A percentile compares a stretch with the other conserved stretches of the same genome.
Conservation (phyloP, 2,797 vertebrate genomes). For the Brotula barbata region DNA sequence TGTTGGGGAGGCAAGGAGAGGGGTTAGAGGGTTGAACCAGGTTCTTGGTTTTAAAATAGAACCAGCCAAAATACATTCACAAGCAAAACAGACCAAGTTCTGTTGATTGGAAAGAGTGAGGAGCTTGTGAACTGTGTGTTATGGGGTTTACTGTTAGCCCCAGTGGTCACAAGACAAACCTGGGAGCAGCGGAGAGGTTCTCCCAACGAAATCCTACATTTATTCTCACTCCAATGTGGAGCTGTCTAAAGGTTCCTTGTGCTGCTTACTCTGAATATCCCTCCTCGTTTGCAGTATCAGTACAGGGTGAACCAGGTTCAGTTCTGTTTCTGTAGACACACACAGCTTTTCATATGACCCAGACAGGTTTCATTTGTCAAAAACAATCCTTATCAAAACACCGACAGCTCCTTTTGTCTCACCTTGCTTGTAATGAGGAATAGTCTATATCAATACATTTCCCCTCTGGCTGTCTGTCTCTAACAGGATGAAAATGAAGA, state of each 20-base stretch:
- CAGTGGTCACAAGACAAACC: constrained; percentile 73
- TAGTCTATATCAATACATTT: constrained; percentile 47
- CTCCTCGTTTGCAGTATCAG: constrained; percentile 59
- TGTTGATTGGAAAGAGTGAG: constrained; percentile 84
- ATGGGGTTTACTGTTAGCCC: constrained; percentile 77
- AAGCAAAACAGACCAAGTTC: constrained; percentile 81
- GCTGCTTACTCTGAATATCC: constrained; percentile 63
- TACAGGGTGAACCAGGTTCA: constrained; percentile 49
- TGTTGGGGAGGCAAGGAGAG: constrained; percentile 53
- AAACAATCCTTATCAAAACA: constrained; percentile 25
- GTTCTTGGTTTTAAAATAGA: constrained; percentile 82
- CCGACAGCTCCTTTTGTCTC: constrained; percentile 41
- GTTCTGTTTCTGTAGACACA: constrained; percentile 20
- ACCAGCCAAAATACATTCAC: constrained; percentile 79
- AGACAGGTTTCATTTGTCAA: constrained; percentile 41
- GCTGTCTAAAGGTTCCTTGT: constrained; percentile 69
- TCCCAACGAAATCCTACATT: constrained; percentile 69
- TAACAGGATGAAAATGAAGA: constrained; percentile 47
- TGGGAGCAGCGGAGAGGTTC: constrained; percentile 66
- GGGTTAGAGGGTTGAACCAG: constrained; percentile 61
- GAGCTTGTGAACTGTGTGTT: constrained; percentile 81
- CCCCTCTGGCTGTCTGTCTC: constrained; percentile 44
- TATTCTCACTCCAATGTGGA: constrained; percentile 61
- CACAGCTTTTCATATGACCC: constrained; percentile 27
- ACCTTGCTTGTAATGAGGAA: constrained; percentile 56